phyloP scores from a whole-genome alignment of 2,888 invertebrate genomes.

The Chalcis sispes region DNA sequence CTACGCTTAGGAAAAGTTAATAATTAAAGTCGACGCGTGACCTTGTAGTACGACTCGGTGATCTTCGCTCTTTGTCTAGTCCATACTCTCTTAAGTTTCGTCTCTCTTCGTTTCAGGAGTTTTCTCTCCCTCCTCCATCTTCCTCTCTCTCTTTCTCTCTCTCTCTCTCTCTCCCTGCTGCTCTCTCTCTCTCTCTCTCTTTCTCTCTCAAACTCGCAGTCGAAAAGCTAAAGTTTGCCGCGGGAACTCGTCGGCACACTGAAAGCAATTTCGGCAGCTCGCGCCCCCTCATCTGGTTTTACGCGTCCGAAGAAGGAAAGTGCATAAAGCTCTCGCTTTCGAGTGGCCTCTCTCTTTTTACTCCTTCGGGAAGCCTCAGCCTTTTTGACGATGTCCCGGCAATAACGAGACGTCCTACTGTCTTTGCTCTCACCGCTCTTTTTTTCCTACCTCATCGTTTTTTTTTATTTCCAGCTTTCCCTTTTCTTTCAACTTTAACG shows the following conservation, averaged over 20 bases:
- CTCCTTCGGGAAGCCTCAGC: slow-evolving; percentile 41
- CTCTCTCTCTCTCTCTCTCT: slow-evolving; percentile 59
- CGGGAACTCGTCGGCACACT: slow-evolving; percentile 69
- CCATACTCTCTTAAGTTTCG: slow-evolving; percentile 50
- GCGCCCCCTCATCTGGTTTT: slow-evolving; percentile 63
- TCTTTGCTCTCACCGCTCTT: neutral
- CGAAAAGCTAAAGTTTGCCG: slow-evolving; percentile 73
- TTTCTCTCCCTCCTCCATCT: slow-evolving; percentile 49
- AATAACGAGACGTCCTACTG: slow-evolving; percentile 17
- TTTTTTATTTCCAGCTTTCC: neutral
- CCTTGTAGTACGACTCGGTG: slow-evolving; percentile 69
- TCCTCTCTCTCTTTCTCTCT: slow-evolving; percentile 55
- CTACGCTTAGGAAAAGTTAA: slow-evolving; percentile 67
- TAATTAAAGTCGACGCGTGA: slow-evolving; percentile 75
- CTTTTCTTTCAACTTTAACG: neutral
- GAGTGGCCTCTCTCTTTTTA: slow-evolving; percentile 64
- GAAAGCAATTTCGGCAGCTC: slow-evolving; percentile 74
- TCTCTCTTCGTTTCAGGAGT: too few relatives aligned
- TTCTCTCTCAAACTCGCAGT: slow-evolving; percentile 61
- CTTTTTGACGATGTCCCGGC: slow-evolving; percentile 47
- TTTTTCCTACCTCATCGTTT: neutral
- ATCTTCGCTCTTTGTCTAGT: slow-evolving; percentile 56
- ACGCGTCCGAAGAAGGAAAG: slow-evolving; percentile 69
- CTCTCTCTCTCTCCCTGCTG: slow-evolving; percentile 58
- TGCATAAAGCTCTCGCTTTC: slow-evolving; percentile 70